Evolutionary conservation across 1,140 invertebrate species (phyloP).

Genomic region (Contarinia nasturtii): DNA sequence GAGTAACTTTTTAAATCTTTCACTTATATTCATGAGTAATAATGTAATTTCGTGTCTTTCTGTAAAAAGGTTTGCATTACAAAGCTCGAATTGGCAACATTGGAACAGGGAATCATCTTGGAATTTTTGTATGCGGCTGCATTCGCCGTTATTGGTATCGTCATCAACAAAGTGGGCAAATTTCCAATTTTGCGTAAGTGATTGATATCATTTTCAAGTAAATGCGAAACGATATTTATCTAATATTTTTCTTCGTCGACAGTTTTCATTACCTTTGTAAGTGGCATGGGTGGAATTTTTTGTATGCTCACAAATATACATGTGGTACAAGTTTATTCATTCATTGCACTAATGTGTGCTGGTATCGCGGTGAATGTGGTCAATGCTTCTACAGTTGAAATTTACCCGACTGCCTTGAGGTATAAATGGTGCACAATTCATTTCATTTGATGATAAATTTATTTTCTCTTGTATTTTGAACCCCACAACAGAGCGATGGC

Average conservation of each 20-base stretch:
- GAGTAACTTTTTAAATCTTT: no score
- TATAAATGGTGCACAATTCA: no score
- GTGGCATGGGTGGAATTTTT: no score
- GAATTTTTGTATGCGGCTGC: constrained; percentile 8
- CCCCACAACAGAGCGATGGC: constrained; percentile 11
- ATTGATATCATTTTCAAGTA: no score
- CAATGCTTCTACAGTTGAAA: constrained; percentile 8
- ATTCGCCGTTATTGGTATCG: constrained; percentile 7
- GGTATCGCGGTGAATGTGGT: constrained; percentile 9
- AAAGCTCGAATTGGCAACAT: constrained; percentile 7
- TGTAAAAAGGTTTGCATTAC: constrained; percentile 2
- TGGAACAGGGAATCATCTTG: constrained; percentile 7
- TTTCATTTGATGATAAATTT: constrained; percentile 2
- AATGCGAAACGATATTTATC: no score
- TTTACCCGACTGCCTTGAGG: constrained; percentile 7
- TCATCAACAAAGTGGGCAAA: constrained; percentile 7
- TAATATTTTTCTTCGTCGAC: no score
- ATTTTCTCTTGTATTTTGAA: neutral
- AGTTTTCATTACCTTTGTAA: no score
- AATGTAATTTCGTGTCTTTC: neutral
- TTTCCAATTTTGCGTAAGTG: constrained; percentile 7
- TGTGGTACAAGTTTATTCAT: constrained; percentile 2
- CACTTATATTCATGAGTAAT: no score
- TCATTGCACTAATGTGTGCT: constrained; percentile 5
- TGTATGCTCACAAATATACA: no score